phyloP scores from a whole-genome alignment of 2,113 vertebrate genomes.

The Scophthalmus maximus region DNA sequence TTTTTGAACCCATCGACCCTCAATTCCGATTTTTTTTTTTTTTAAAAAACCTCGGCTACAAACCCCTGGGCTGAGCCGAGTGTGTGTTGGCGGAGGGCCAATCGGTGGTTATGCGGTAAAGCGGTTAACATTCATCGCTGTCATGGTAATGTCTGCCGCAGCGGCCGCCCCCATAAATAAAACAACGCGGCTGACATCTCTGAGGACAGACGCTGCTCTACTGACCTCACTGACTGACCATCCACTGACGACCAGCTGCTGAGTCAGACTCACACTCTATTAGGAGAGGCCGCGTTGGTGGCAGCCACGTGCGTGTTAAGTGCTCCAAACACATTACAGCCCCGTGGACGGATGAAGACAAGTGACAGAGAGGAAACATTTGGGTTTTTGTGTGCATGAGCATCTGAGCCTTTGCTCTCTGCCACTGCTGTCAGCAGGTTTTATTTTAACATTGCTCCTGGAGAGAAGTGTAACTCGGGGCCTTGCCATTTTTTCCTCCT shows the following conservation, averaged over 20 bases:
- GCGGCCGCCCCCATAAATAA: constrained; percentile 65
- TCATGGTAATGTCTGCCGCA: constrained; percentile 53
- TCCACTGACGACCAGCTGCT: constrained; percentile 58
- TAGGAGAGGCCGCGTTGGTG: not conserved
- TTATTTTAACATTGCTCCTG: not conserved
- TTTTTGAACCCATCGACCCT: constrained; percentile 51
- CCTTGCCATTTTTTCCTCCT: not conserved
- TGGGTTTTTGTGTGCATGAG: not conserved
- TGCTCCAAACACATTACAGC: constrained; percentile 26
- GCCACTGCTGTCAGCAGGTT: not conserved
- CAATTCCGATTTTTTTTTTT: constrained; percentile 2
- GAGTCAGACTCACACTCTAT: constrained; percentile 53
- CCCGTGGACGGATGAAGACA: not conserved
- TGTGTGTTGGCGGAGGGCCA: constrained; percentile 37
- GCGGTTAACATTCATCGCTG: constrained; percentile 32
- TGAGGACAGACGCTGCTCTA: constrained; percentile 63
- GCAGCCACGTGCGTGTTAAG: constrained; percentile 8
- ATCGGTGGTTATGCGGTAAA: constrained; percentile 26
- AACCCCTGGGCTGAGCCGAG: not conserved
- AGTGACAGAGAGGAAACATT: not conserved
- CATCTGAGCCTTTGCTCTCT: not conserved
- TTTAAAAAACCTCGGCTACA: not conserved
- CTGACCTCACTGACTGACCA: constrained; percentile 77
- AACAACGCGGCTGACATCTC: constrained; percentile 53
- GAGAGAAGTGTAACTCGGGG: not conserved